phyloP scores from a whole-genome alignment of 2,888 invertebrate species.

The Macaria notata region DNA sequence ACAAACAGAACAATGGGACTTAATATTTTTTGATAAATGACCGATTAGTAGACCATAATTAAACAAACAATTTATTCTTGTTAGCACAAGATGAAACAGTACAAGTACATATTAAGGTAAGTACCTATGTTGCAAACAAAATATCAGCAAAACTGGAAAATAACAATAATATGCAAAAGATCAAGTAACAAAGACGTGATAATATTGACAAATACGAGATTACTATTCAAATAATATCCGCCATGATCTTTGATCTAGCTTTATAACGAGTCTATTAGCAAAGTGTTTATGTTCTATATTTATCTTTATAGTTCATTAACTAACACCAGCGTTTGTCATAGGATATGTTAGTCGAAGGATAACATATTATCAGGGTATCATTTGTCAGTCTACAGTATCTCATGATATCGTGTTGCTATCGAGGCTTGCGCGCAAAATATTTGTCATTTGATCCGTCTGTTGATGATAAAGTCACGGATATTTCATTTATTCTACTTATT shows the following conservation, averaged over 20 bases:
- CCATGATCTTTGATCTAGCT: background rate
- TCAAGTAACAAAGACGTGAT: too few relatives aligned
- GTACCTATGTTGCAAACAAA: too few relatives aligned
- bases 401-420: conserved; percentile 16
- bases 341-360: conserved; percentile 8
- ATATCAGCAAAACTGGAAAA: too few relatives aligned
- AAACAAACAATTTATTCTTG: too few relatives aligned
- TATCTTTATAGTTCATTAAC: conserved; percentile 15
- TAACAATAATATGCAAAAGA: too few relatives aligned
- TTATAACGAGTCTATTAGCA: conserved; percentile 5
- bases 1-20: too few relatives aligned
- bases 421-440: conserved; percentile 14
- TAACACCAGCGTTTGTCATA: conserved; percentile 6
- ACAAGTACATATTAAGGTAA: too few relatives aligned
- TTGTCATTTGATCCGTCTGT: conserved; percentile 19
- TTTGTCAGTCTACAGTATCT: conserved; percentile 13
- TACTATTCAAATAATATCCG: background rate
- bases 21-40: too few relatives aligned
- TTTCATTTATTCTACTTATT: conserved; percentile 4
- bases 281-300: conserved; percentile 5
- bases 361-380: conserved; percentile 4
- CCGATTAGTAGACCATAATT: too few relatives aligned
- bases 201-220: too few relatives aligned
- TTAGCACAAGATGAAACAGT: too few relatives aligned
- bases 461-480: conserved; percentile 18